Percentiles rank a stretch among this genome's conserved stretches.
These are phyloP conservation scores for Bombus ignitus DNA, from an alignment of 1,140 invertebrate genomes.

Conservation along the genomic window DNA sequence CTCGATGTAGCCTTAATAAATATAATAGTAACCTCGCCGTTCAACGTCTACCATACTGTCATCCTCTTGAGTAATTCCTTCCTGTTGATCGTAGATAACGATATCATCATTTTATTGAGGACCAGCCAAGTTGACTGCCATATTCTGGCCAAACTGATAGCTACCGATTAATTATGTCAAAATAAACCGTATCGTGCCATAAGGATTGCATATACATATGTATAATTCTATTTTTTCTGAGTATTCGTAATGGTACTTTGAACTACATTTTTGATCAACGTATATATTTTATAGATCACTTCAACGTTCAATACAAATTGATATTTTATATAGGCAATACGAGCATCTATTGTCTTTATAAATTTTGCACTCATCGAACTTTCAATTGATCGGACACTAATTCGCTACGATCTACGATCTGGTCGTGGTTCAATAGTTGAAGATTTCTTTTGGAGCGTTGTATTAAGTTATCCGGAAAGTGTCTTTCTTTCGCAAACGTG, in stretches of 20 bases:
- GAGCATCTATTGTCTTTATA: not conserved
- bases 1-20: constrained; percentile 66
- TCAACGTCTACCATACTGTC: constrained; percentile 62
- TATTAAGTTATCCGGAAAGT: too few relatives aligned
- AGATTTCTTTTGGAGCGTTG: not conserved
- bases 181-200: constrained; percentile 5
- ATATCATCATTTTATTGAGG: constrained; percentile 55
- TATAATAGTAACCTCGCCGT: constrained; percentile 62
- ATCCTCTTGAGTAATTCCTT: constrained; percentile 72
- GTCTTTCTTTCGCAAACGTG: too few relatives aligned
- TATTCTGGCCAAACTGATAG: constrained; percentile 61
- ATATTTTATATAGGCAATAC: not conserved
- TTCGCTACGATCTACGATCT: not conserved
- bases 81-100: constrained; percentile 70
- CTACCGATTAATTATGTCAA: constrained; percentile 47
- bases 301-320: not conserved
- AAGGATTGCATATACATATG: not conserved
- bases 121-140: constrained; percentile 41
- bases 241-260: not conserved
- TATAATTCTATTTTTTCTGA: not conserved
- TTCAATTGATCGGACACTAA: not conserved
- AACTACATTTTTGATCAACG: not conserved
- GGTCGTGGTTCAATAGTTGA: not conserved
- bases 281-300: too few relatives aligned
- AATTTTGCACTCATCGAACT: not conserved